Conservation (phyloP, 2,797 vertebrate species). For the Rhinogobio ventralis region DNA sequence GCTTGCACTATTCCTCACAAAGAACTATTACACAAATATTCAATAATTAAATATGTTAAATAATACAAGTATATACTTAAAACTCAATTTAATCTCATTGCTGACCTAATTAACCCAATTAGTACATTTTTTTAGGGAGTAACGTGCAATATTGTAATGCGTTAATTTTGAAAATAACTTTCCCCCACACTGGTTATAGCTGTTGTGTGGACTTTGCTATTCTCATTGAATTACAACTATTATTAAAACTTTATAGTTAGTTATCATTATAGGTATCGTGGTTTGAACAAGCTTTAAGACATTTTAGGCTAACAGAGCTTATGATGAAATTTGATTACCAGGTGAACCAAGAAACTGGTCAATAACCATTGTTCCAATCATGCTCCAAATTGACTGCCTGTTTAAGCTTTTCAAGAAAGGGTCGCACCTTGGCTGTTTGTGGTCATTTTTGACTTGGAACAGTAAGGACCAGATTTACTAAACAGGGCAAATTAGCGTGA, state of each 20-base stretch:
- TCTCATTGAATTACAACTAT: neutral
- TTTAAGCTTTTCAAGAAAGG: neutral
- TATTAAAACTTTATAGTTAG: neutral
- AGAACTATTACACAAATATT: neutral
- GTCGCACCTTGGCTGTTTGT: neutral
- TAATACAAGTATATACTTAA: neutral
- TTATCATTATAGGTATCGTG: neutral
- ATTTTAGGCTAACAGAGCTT: neutral
- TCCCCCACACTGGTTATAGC: neutral
- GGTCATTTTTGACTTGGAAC: neutral
- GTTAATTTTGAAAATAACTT: neutral
- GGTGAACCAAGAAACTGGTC: neutral
- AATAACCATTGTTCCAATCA: neutral
- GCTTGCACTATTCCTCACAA: neutral
- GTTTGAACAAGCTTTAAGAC: neutral
- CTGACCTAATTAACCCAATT: too few species aligned
- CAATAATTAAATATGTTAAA: neutral
- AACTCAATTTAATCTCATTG: neutral
- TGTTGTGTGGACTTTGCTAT: neutral
- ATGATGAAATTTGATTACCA: neutral
- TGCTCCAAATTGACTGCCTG: neutral
- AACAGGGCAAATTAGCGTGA: too few species aligned
- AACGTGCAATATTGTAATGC: neutral
- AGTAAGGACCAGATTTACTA: neutral
- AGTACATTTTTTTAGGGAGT: neutral